These are phyloP conservation scores for Lamproptera curius DNA, from an alignment of 2,888 invertebrate genomes.

Conservation along the genomic window DNA sequence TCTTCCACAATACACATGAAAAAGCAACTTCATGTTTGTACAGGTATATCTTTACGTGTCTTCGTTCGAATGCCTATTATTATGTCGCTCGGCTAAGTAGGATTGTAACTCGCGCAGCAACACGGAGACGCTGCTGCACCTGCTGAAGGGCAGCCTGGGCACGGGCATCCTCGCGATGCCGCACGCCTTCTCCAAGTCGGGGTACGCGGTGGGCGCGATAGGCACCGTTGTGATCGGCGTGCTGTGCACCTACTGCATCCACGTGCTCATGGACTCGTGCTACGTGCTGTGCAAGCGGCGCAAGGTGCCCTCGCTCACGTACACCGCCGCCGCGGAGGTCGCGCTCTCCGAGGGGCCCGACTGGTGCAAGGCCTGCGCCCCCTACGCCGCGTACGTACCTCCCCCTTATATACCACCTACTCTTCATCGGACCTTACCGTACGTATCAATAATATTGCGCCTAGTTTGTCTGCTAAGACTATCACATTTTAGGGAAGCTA, in stretches of 20 bases:
- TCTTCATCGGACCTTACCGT: not conserved
- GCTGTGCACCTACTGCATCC: constrained; percentile 96
- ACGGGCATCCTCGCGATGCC: constrained; percentile 96
- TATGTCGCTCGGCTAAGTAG: no score
- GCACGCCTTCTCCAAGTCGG: constrained; percentile 89
- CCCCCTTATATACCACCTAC: not conserved
- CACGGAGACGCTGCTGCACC: constrained; percentile 88
- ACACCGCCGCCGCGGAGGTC: constrained; percentile 88
- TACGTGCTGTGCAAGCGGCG: constrained; percentile 80
- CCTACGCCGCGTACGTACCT: constrained; percentile 81
- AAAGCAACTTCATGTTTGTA: no score
- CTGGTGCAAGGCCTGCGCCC: constrained; percentile 80
- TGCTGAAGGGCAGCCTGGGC: constrained; percentile 93
- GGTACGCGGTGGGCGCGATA: constrained; percentile 87
- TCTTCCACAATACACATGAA: not conserved
- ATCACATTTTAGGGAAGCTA: no score
- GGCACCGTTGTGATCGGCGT: constrained; percentile 91
- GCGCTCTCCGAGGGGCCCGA: constrained; percentile 88
- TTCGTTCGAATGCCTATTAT: no score
- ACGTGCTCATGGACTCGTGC: constrained; percentile 86
- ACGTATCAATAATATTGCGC: no score
- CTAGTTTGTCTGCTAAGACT: no score
- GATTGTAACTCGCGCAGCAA: constrained; percentile 82
- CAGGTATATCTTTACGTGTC: no score
- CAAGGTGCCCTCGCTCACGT: constrained; percentile 83